Percentiles rank a stretch among this genome's conserved stretches.
These are phyloP conservation scores for Dipodomys stephensi DNA, from an alignment of 2,113 vertebrate species.

Conservation along the genomic window DNA sequence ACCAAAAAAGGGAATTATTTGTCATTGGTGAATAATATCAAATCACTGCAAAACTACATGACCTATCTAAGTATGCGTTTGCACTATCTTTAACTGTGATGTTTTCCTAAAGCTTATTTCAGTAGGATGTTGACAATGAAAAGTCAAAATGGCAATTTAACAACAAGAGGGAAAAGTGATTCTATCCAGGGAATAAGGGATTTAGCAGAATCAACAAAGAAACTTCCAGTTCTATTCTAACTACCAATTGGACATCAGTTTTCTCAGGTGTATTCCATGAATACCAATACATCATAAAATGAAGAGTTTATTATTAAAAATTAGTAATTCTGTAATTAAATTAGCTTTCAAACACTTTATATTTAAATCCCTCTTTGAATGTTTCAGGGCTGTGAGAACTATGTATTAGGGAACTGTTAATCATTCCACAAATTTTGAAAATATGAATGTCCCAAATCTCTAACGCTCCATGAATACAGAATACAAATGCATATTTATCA, in stretches of 20 bases:
- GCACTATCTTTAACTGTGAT: not conserved
- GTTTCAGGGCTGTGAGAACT: not conserved
- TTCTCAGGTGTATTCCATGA: not conserved
- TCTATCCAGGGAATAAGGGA: not conserved
- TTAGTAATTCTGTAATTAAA: constrained; percentile 4
- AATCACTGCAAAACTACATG: constrained; percentile 26
- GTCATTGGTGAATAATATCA: constrained; percentile 56
- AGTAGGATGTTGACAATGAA: constrained; percentile 16
- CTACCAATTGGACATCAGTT: not conserved
- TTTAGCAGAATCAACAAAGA: not conserved
- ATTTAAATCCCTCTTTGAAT: not conserved
- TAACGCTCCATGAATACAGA: not conserved
- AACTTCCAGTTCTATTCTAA: not conserved
- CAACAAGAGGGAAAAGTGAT: not conserved
- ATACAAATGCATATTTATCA: not conserved
- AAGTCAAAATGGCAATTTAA: constrained; percentile 54
- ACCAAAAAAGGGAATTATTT: not conserved
- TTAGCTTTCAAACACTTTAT: not conserved
- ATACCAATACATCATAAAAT: not conserved
- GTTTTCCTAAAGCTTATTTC: constrained; percentile 59
- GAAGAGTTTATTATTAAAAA: not conserved
- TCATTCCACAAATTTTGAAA: not conserved
- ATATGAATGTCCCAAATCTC: not conserved
- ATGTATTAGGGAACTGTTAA: not conserved
- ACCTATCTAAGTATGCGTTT: constrained; percentile 8